Conservation (phyloP, 2,888 invertebrate species). For the Drosophila cyrtoloma region DNA sequence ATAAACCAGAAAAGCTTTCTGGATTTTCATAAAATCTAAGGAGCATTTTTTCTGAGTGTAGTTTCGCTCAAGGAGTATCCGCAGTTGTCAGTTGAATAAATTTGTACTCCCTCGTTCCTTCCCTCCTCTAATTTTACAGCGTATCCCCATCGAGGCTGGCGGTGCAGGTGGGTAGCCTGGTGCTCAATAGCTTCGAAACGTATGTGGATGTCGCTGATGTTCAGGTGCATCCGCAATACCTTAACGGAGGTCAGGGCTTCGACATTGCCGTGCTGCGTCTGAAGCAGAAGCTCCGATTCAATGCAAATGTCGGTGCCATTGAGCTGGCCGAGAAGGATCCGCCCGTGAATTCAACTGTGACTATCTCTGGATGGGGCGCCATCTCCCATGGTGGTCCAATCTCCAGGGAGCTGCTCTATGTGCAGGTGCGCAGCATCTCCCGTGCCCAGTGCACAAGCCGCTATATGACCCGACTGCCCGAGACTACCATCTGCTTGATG, state of each 20-base stretch:
- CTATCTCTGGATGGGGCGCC: conserved; percentile 82
- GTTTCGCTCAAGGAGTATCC: neutral
- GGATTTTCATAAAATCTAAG: neutral
- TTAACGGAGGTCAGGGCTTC: conserved; percentile 39
- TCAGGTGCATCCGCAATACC: conserved; percentile 70
- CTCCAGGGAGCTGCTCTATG: conserved; percentile 72
- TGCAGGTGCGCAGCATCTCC: conserved; percentile 60
- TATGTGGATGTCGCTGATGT: conserved; percentile 60
- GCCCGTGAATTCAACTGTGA: conserved; percentile 54
- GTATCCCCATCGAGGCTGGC: conserved; percentile 49
- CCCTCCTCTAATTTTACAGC: conserved; percentile 44
- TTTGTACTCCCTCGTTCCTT: neutral
- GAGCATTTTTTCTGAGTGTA: neutral
- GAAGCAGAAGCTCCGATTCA: conserved; percentile 44
- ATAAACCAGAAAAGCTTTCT: neutral
- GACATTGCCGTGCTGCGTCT: conserved; percentile 82
- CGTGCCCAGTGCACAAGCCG: conserved; percentile 60
- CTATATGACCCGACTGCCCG: conserved; percentile 51
- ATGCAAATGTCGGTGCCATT: conserved; percentile 62
- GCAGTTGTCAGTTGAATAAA: neutral
- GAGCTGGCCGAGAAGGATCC: conserved; percentile 65
- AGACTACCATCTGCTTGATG: conserved; percentile 77
- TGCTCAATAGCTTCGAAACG: conserved; percentile 57
- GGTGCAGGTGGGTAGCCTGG: conserved; percentile 73
- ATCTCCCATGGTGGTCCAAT: conserved; percentile 64